These are phyloP conservation scores for Euclidia mi DNA, from an alignment of 2,888 invertebrate species.

Conservation along the genomic window DNA sequence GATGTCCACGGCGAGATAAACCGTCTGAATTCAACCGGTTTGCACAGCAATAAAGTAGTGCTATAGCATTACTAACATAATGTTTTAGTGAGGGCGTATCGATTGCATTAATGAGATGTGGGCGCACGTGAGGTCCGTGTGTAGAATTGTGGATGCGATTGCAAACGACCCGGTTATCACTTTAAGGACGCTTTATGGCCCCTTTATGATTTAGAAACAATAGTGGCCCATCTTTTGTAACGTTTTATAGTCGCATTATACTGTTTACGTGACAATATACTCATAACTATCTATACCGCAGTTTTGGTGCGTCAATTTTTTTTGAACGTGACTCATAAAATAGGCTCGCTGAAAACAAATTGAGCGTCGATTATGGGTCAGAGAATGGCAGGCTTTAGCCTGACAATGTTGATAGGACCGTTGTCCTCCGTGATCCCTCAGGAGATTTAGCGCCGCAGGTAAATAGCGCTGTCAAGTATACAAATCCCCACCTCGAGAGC, in stretches of 20 bases:
- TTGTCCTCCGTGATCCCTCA: conserved; percentile 60
- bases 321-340: conserved; percentile 45
- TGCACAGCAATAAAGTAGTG: conserved; percentile 75
- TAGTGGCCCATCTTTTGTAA: conserved; percentile 73
- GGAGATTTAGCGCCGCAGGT: conserved; percentile 67
- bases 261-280: conserved; percentile 51
- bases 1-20: conserved; percentile 57
- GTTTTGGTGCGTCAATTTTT: conserved; percentile 53
- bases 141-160: conserved; percentile 73
- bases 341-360: conserved; percentile 50
- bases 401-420: conserved; percentile 64
- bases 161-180: conserved; percentile 76
- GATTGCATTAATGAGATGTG: conserved; percentile 89
- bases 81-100: conserved; percentile 84
- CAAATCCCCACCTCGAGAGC: conserved; percentile 41
- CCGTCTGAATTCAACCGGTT: conserved; percentile 68
- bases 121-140: conserved; percentile 86
- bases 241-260: conserved; percentile 65
- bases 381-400: conserved; percentile 53
- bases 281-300: conserved; percentile 54
- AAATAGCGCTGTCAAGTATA: conserved; percentile 63
- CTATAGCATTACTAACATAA: conserved; percentile 78
- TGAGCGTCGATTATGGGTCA: conserved; percentile 42
- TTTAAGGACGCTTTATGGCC: conserved; percentile 76
- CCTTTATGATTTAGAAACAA: conserved; percentile 82